Conservation (phyloP, 2,888 invertebrate species). For the Encarsia formosa region DNA sequence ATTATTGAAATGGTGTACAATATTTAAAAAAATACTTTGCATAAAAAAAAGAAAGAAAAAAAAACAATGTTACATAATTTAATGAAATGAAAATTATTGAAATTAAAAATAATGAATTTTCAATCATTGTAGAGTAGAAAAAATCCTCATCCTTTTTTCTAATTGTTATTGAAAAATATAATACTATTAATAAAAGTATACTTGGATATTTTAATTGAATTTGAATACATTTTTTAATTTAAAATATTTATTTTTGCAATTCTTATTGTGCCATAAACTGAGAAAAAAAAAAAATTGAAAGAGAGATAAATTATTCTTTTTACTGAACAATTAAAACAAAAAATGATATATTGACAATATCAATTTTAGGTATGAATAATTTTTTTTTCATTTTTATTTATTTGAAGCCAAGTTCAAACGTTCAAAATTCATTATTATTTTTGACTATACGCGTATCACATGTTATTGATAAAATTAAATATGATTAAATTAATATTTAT, state of each 20-base stretch:
- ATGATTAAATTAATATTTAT: too few species aligned
- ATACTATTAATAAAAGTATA: not conserved
- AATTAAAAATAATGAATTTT: conserved; percentile 24
- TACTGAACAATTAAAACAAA: not conserved
- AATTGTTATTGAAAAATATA: not conserved
- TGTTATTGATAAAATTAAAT: too few species aligned
- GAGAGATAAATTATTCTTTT: too few species aligned
- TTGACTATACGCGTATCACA: too few species aligned
- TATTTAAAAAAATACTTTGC: conserved; percentile 29
- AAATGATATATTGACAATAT: too few species aligned
- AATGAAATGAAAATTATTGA: conserved; percentile 27
- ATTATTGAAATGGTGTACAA: conserved; percentile 30
- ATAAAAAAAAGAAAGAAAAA: too few species aligned
- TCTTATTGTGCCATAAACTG: too few species aligned
- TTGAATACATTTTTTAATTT: not conserved
- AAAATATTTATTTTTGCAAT: not conserved
- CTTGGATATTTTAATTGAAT: not conserved
- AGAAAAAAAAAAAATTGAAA: too few species aligned
- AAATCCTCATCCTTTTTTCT: not conserved
- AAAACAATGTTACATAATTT: conserved; percentile 29
- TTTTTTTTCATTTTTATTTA: too few species aligned
- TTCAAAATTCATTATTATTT: too few species aligned
- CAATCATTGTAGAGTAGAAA: conserved; percentile 13
- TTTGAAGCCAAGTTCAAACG: too few species aligned
- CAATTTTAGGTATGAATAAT: too few species aligned